Evolutionary conservation across 1,140 invertebrate genomes (phyloP).

Genomic region (Drosophila guanche): DNA sequence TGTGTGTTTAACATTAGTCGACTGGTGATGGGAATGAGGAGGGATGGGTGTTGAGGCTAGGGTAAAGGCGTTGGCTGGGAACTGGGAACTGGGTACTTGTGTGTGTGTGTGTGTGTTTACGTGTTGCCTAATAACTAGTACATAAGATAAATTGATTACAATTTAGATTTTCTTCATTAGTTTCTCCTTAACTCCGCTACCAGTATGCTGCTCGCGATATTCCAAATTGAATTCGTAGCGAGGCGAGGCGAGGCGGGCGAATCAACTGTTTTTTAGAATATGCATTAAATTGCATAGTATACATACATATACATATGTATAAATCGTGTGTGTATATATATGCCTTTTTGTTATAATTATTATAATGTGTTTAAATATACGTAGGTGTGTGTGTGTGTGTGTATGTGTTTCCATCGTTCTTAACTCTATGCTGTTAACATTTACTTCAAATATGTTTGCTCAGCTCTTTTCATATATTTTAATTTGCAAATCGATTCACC

Average conservation of each 20-base stretch:
- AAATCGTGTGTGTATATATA: slow-evolving; percentile 36
- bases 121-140: slow-evolving; percentile 52
- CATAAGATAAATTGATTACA: slow-evolving; percentile 71
- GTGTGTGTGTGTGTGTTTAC: slow-evolving; percentile 38
- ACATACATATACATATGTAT: slow-evolving; percentile 16
- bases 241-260: slow-evolving; percentile 18
- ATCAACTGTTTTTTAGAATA: slow-evolving; percentile 30
- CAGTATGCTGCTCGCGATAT: neutral
- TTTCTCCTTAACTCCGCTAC: slow-evolving; percentile 7
- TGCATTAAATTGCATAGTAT: slow-evolving; percentile 47
- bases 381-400: slow-evolving; percentile 21
- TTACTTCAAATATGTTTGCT: slow-evolving; percentile 38
- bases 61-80: slow-evolving; percentile 11
- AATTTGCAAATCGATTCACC: slow-evolving; percentile 14
- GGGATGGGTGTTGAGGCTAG: neutral
- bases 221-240: slow-evolving; percentile 6
- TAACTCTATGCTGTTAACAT: slow-evolving; percentile 49
- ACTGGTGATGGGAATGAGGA: slow-evolving; percentile 8
- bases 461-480: slow-evolving; percentile 20
- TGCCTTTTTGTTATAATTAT: slow-evolving; percentile 41
- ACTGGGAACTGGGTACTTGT: slow-evolving; percentile 14
- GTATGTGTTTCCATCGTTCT: slow-evolving; percentile 30
- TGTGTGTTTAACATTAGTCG: slow-evolving; percentile 29
- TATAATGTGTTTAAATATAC: slow-evolving; percentile 25
- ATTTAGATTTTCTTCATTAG: slow-evolving; percentile 49